Evolutionary conservation across 2,888 invertebrate genomes (phyloP).

Genomic region (Drosophila prolongata): DNA sequence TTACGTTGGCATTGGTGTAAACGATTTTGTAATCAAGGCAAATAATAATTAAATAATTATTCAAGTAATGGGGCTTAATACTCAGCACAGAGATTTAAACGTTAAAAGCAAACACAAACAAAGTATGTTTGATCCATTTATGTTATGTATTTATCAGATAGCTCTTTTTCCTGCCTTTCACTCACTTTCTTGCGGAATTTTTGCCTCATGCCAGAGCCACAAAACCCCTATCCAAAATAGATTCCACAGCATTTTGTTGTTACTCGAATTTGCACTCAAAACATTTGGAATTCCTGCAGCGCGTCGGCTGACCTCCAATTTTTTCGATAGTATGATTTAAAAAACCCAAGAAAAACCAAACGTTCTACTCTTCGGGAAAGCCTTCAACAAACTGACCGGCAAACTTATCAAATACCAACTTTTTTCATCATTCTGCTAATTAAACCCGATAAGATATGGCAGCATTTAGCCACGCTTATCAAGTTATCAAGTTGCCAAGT

Average conservation of each 20-base stretch:
- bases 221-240: slow-evolving; percentile 60
- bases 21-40: slow-evolving; percentile 24
- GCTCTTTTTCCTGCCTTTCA: slow-evolving; percentile 15
- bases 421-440: slow-evolving; percentile 52
- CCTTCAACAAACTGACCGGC: slow-evolving; percentile 50
- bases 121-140: background rate
- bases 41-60: slow-evolving; percentile 39
- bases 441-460: slow-evolving; percentile 67
- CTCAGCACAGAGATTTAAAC: background rate
- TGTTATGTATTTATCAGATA: slow-evolving; percentile 13
- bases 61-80: slow-evolving; percentile 11
- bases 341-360: background rate
- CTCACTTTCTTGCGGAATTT: slow-evolving; percentile 55
- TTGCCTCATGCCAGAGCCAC: slow-evolving; percentile 53
- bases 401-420: slow-evolving; percentile 44
- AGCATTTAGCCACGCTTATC: slow-evolving; percentile 57
- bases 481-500: slow-evolving; percentile 52
- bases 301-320: slow-evolving; percentile 24
- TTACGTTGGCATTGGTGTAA: slow-evolving; percentile 19
- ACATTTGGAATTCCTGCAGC: slow-evolving; percentile 30
- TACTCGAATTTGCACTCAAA: slow-evolving; percentile 28
- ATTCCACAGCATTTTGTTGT: slow-evolving; percentile 62
- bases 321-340: background rate
- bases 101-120: slow-evolving; percentile 4
- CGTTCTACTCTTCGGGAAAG: slow-evolving; percentile 24